Base-by-base conservation (phyloP, 2,113 vertebrate genomes). In the Muscicapa adusta region DNA sequence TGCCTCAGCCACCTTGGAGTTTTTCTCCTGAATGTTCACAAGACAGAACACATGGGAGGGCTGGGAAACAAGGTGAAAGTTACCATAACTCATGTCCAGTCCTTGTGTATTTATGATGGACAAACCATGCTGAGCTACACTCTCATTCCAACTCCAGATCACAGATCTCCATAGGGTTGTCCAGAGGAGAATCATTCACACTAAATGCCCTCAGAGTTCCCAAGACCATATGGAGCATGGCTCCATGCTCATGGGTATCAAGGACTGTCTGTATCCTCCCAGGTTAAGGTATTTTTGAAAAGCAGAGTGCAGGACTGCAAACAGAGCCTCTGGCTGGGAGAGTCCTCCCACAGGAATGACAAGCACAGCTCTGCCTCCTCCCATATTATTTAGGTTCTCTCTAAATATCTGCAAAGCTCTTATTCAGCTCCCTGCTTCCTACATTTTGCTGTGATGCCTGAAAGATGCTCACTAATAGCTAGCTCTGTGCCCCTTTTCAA, bases 61-160 rank as follows among this genome's bases (percentile, higher is more conserved):
- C 54, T 70, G 63, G 63, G 63, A 77, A 67, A 47, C 79, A 54
- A 56, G 31, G 43, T 63, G 15, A 36, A 76, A 42, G 43, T 77
- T 56, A 14, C 66, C 50, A 3, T 43, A n/a, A 50, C 34, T 61
- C 15, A 13, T 10, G 13, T 18, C 38, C 25, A 23, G 1, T 28
- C 38, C 45, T 45, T 2, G 1, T 2, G 0, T 28, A 16, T 56
- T 53, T 56, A 5, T 13, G n/a, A 43, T 23, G 54, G 51, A 77
- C 2, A 8, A 34, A 38, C n/a, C 2, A 1, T 7, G 8, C 70
- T 1, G 4, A 85, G 40, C n/a, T n/a, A 17, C 4, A 8, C 5
- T 8, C 17, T 67, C 12, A 4, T 72, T 89, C 51, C 51, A 36
- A 0, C 19, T 68, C 78, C 54, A 48, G 15, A 45, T 16, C 67